Evolutionary conservation across 2,888 invertebrate genomes (phyloP), one percentile per base, ranked within the genome.

Genomic region (Pegoplata infirma): DNA sequence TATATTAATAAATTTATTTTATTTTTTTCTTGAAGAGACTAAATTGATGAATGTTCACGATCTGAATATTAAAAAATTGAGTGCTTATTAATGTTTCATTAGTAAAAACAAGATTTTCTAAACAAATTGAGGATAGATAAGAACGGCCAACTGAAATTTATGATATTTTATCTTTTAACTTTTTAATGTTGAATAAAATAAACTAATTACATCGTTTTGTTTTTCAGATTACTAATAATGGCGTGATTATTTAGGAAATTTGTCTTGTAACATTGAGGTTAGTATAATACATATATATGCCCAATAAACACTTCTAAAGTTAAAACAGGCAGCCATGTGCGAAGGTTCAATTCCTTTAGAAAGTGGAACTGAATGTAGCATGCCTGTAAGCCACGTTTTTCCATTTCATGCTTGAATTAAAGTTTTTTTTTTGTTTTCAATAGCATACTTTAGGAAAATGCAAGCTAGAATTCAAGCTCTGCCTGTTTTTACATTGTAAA

Each of bases 71-170:
- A 17, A 12, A 67, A 63, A 66, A n/a, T 46, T 7, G n/a, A 71
- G 49, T 67, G 7, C 51, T 58, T 61, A n/a, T 56, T 56, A 63
- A 56, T 56, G 53, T 44, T 51, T 58, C 40, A 56, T 71, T 67
- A 46, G 16, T 23, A 49, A 63, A 32, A 51, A 28, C 14, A 46
- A n/a, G 16, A 6, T 23, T 75, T 75, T 75, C 8, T 51, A 46
- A 32, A 12, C 23, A 46, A 21, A 7, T 81, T 81, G 81, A 67
- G 68, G 81, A 81, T 78, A 80, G 76, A 81, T 78, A 81, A 81
- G 81, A 81, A 81, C 81, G 80, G 81, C 81, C 81, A 81, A 80
- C 81, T 81, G 81, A 81, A 10, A 47, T 10, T 64, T 49, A n/a
- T 5, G 12, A 28, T 10, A 46, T 3, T 17, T 49, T 10, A n/a